Evolutionary conservation across 2,797 vertebrate species (phyloP), one percentile per base, ranked within the genome.

Genomic region (Scolopax rusticola): DNA sequence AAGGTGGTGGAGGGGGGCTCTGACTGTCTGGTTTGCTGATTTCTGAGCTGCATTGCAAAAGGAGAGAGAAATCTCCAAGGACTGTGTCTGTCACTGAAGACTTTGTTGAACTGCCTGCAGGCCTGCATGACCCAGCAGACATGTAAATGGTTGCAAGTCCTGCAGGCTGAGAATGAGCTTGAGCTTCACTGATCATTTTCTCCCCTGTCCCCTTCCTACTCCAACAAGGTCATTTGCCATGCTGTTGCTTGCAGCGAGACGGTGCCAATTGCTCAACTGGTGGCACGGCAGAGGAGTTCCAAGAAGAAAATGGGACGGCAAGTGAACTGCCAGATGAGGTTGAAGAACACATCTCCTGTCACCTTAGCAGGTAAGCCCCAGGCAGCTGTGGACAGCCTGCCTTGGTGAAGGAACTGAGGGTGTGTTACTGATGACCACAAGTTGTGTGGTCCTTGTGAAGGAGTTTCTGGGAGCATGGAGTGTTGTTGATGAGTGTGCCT

Each of bases 271-370:
- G 99, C 99, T 75, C 98, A 99, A 92, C 97, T 99, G 75, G 99
- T 99, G 80, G 98, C 99, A 48, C 98, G 97, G 24, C 99, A 99
- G 97, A 99, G 97, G 92, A 98, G 88, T 92, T 97, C 98, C 27
- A 99, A 99, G 96, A 99, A 91, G 95, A 98, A 99, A 93, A 95
- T 96, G 2, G 98, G 98, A n/a, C 93, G 94, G 20, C 90, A 99
- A 24, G 98, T 99, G 84, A 99, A 99, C 93, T 99, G 98, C 97
- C 98, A 96, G 85, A 99, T 99, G 98, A 98, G 99, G 96, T 95
- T 98, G 78, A 99, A 98, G 97, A 98, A 97, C 43, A 98, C 98
- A 4, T 97, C 98, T 47, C 97, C 97, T 5, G 98, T 98, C 73
- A 97, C 96, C 51, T 97, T 98, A 79, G 98, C 98, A 64, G 98